phyloP scores from a whole-genome alignment of 2,113 vertebrate species.

The Origma solitaria region DNA sequence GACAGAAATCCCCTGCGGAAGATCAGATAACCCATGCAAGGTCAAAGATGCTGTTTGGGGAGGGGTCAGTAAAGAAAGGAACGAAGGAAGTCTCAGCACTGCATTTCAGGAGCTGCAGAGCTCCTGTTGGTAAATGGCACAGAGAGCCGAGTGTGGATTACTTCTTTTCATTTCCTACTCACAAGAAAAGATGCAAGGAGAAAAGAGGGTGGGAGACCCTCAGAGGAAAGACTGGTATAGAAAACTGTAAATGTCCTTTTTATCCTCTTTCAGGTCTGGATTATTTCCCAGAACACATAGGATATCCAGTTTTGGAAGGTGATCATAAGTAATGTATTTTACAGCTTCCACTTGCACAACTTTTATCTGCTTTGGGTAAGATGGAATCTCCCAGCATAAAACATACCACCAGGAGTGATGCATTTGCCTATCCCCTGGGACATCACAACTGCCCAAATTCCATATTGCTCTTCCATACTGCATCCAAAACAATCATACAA shows the following conservation, averaged over 20 bases:
- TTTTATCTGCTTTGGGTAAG: neutral
- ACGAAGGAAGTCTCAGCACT: neutral
- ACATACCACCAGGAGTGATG: neutral
- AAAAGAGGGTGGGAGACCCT: neutral
- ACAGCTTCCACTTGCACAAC: neutral
- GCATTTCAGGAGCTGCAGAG: neutral
- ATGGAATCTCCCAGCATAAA: neutral
- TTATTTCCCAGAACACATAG: neutral
- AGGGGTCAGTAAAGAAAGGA: neutral
- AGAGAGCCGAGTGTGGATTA: neutral
- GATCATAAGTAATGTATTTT: slow-evolving; percentile 6
- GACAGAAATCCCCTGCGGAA: neutral
- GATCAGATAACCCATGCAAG: accelerated
- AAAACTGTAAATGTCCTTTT: neutral
- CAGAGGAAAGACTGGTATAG: neutral
- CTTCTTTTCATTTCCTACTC: neutral
- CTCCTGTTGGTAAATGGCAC: neutral
- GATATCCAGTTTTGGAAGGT: neutral
- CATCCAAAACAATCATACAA: neutral
- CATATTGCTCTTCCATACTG: too few relatives aligned
- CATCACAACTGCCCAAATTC: accelerated
- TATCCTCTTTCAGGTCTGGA: neutral
- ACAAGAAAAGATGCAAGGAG: neutral
- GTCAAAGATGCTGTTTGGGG: neutral
- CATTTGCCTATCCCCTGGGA: accelerated